phyloP scores from a whole-genome alignment of 2,888 invertebrate genomes.

The Dolichopus griseipennis region DNA sequence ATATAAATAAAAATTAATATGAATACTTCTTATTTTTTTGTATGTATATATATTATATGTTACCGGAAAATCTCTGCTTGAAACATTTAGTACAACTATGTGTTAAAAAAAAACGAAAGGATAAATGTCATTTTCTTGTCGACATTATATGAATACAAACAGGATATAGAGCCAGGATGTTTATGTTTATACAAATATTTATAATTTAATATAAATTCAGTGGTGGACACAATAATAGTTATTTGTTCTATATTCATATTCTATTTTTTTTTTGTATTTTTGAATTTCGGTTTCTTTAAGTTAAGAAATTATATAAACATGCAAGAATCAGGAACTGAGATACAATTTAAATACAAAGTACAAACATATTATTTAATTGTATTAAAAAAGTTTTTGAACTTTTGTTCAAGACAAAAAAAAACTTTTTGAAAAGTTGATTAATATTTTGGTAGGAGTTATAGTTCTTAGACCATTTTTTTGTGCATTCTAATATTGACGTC shows the following conservation, averaged over 20 bases:
- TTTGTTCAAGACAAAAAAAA: too few relatives aligned
- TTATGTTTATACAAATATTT: not conserved
- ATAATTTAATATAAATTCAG: slow-evolving; percentile 3
- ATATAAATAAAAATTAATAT: too few relatives aligned
- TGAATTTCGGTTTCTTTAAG: not conserved
- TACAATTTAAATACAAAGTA: too few relatives aligned
- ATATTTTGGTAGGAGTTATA: too few relatives aligned
- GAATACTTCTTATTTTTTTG: too few relatives aligned
- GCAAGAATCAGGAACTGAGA: too few relatives aligned
- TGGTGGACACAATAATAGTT: not conserved
- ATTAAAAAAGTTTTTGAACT: too few relatives aligned
- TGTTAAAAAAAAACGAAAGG: not conserved
- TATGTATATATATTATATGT: too few relatives aligned
- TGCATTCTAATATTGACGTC: too few relatives aligned
- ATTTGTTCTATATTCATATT: not conserved
- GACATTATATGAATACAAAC: not conserved
- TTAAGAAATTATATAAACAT: not conserved
- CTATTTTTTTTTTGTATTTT: not conserved
- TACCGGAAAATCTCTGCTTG: not conserved
- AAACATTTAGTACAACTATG: not conserved
- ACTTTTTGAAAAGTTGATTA: too few relatives aligned
- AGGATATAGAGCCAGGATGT: not conserved
- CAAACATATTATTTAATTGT: too few relatives aligned
- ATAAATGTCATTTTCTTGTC: not conserved
- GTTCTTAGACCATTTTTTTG: too few relatives aligned